These are phyloP conservation scores for Eulemur mongoz DNA, from an alignment of 2,797 vertebrate species.

Conservation along the genomic window DNA sequence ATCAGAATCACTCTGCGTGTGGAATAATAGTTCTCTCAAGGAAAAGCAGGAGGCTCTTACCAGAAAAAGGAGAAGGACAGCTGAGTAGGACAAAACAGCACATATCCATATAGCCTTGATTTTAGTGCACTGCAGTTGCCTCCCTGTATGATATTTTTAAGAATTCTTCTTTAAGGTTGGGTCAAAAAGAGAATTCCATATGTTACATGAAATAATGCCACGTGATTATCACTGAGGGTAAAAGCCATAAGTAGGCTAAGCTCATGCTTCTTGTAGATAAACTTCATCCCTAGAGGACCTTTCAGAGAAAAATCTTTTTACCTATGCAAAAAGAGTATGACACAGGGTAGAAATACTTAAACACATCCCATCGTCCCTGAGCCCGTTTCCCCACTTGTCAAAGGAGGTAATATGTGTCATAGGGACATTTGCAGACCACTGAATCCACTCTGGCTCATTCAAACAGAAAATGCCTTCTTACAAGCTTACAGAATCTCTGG, in stretches of 20 bases:
- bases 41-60: background rate
- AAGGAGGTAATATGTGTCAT: background rate
- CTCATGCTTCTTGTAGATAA: background rate
- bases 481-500: background rate
- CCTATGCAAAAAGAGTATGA: background rate
- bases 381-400: background rate
- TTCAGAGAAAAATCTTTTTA: background rate
- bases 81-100: background rate
- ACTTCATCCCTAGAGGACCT: background rate
- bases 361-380: background rate
- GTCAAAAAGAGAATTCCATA: background rate
- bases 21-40: background rate
- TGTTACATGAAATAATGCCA: background rate
- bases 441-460: background rate
- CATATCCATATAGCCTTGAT: background rate
- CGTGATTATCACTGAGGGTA: background rate
- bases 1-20: background rate
- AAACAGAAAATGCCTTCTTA: background rate
- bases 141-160: background rate
- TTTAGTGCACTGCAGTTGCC: background rate
- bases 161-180: slow-evolving; percentile 7
- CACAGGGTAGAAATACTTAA: background rate
- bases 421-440: background rate
- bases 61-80: background rate
- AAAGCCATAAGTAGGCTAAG: background rate